Conservation (phyloP, 1,140 invertebrate species). For the Trichogramma pretiosum region DNA sequence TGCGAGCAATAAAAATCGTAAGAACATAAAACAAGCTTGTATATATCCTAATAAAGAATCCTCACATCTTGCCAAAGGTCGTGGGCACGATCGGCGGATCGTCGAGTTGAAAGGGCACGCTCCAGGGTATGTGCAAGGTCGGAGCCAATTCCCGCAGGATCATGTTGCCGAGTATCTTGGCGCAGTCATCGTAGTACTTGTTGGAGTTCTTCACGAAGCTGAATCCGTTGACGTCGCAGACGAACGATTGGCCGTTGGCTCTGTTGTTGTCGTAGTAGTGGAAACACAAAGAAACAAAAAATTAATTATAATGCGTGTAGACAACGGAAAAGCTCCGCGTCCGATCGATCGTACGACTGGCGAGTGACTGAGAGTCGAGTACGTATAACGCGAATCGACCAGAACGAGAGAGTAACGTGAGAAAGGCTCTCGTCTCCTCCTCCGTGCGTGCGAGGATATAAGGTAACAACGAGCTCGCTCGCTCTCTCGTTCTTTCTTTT, state of each 20-base stretch:
- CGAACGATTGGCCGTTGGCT: conserved; percentile 96
- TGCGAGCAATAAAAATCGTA: too few species aligned
- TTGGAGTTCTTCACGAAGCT: conserved; percentile 99
- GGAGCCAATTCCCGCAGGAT: conserved; percentile 88
- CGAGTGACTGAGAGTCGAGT: too few species aligned
- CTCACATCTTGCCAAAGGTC: conserved; percentile 94
- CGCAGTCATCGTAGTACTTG: conserved; percentile 99
- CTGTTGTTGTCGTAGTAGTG: conserved; percentile 42
- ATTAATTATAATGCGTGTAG: too few species aligned
- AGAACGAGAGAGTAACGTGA: too few species aligned
- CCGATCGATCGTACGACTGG: too few species aligned
- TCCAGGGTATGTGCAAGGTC: conserved; percentile 92
- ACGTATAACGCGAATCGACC: too few species aligned
- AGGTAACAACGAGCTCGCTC: too few species aligned
- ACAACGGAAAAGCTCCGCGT: too few species aligned
- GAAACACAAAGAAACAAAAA: neutral
- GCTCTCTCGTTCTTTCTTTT: too few species aligned
- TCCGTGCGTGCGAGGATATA: too few species aligned
- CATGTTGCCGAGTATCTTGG: conserved; percentile 93
- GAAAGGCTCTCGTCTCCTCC: too few species aligned
- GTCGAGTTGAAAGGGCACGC: conserved; percentile 91
- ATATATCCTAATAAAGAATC: neutral
- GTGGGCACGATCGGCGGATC: conserved; percentile 98
- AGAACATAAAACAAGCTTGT: too few species aligned
- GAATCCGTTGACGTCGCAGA: conserved; percentile 99